Evolutionary conservation across 2,888 invertebrate genomes (phyloP), one percentile per base, ranked within the genome.

Genomic region (Willowsia nigromaculata): DNA sequence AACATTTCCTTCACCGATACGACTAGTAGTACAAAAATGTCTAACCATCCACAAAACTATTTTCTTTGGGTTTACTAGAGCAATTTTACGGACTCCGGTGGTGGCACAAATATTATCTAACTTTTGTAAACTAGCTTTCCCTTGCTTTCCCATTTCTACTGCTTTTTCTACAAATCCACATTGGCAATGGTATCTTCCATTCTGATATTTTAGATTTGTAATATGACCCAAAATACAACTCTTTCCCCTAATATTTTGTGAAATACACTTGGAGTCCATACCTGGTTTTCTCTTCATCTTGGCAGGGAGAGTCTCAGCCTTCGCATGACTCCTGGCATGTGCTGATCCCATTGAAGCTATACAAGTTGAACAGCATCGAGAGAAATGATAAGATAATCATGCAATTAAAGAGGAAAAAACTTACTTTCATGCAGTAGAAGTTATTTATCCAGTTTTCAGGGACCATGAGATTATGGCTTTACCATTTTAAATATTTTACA

Each of bases 211-310:
- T 65, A 91, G 87, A 33, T 92, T 82, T 25, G 27, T 84, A 90
- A 90, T 76, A 86, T 91, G 91, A 76, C 88, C 82, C 84, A 88
- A 59, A 56, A 86, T 74, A 83, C 83, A 65, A 89, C 85, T 76
- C 68, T 83, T 88, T 86, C 81, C 82, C 86, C 78, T 74, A 84
- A 56, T 62, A 89, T 89, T 59, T 78, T 85, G 40, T 89, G 47
- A 53, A 81, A 88, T 81, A 81, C 81, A 62, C 78, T 88, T 81
- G 87, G 87, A 85, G 89, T 84, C 87, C 90, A 89, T 92, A 92
- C 92, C 92, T 92, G 91, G 91, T 91, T 92, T 91, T 90, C 90
- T 92, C 91, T 91, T 91, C 85, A 90, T 85, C 89, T 91, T 90
- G 82, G 90, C 91, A 80, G 92, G 92, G 68, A 92, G 90, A 65